Conservation (phyloP, 1,140 invertebrate species). For the Bombus sylvicola region DNA sequence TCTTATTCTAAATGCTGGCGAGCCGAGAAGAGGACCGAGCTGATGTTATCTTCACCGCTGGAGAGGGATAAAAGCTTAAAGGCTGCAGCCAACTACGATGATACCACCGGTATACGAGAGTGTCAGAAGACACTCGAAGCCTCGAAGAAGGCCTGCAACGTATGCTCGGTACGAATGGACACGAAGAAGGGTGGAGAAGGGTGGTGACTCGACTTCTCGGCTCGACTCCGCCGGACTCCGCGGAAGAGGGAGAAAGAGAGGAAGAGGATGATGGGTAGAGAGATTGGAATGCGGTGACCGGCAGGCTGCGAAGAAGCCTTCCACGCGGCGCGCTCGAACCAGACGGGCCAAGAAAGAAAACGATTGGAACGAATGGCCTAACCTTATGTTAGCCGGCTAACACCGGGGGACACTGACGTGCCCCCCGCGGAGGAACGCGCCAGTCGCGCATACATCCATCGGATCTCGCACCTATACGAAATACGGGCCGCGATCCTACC, state of each 20-base stretch:
- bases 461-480: conserved; percentile 12
- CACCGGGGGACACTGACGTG: conserved; percentile 76
- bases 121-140: conserved; percentile 70
- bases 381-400: conserved; percentile 60
- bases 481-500: not conserved
- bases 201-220: conserved; percentile 22
- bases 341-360: conserved; percentile 43
- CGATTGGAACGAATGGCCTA: conserved; percentile 57
- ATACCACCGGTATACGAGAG: conserved; percentile 72
- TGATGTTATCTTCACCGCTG: conserved; percentile 71
- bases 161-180: conserved; percentile 61
- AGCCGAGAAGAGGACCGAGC: conserved; percentile 66
- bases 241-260: conserved; percentile 17
- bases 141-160: conserved; percentile 61
- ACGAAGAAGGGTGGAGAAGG: conserved; percentile 25
- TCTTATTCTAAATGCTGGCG: conserved; percentile 74
- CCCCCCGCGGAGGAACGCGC: conserved; percentile 75
- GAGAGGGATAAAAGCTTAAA: conserved; percentile 75
- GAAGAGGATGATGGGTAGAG: conserved; percentile 19
- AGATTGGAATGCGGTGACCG: conserved; percentile 77
- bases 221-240: conserved; percentile 8
- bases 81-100: conserved; percentile 74
- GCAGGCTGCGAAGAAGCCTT: conserved; percentile 73
- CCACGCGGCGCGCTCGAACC: conserved; percentile 34
- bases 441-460: conserved; percentile 54